Evolutionary conservation across 2,888 invertebrate species (phyloP), one percentile per base, ranked within the genome.

Genomic region (Dorcus hopei): DNA sequence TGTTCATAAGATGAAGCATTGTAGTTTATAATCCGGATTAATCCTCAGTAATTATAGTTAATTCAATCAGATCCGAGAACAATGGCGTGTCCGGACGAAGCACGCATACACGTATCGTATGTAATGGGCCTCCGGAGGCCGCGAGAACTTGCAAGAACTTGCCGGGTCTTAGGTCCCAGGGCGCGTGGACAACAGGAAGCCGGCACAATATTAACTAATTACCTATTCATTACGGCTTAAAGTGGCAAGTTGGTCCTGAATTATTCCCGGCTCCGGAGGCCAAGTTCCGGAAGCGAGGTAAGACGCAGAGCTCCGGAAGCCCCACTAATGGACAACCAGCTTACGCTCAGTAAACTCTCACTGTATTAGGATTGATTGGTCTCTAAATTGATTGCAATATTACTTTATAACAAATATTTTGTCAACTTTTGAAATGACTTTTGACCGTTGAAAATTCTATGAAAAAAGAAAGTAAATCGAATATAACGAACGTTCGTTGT

Each of bases 221-320:
- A 79, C 77, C 79, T 78, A 79, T 79, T 80, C 79, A 79, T 79
- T 79, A 78, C 74, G 77, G 79, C 77, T 79, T 78, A 77, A 74
- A 79, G 79, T 79, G 78, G 78, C 77, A 79, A 79, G 78, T 79
- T 79, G 74, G 76, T 72, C 69, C 73, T 78, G 78, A 79, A 79
- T 78, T 78, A 79, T 78, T 78, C 74, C 70, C 70, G 72, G 72
- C 74, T 73, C 74, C 74, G 71, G 72, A 70, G 72, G 70, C 74
- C 73, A 72, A 75, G 73, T 76, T 75, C 74, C 75, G 76, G 76
- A 75, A 74, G 71, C 73, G 76, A 76, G 77, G 77, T 77, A 78
- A 78, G 78, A 78, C 76, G 76, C 74, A 71, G 70, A 69, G 73
- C 73, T 71, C 74, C 74, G 76, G 74, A 75, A 74, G 75, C 75